Conservation (phyloP, 2,797 vertebrate species). For the Karalla daura region DNA sequence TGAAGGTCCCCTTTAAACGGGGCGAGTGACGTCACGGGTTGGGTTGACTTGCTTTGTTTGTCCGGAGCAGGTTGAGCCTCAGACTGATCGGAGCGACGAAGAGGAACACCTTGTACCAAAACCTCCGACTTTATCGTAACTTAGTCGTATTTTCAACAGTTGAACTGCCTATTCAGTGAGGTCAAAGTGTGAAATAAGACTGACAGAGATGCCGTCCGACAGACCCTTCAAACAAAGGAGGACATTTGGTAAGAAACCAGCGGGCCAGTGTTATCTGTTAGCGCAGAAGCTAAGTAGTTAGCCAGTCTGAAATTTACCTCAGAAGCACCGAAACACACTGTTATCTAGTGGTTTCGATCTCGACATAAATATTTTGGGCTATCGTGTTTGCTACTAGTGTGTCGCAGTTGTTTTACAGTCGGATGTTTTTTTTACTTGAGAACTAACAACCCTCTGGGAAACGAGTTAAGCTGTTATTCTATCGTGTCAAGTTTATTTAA, state of each 20-base stretch:
- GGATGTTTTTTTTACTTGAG: not conserved
- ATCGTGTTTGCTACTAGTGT: not conserved
- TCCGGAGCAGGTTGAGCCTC: conserved; percentile 58
- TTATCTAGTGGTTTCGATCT: conserved; percentile 1
- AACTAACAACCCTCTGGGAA: accelerated
- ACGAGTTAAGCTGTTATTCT: accelerated
- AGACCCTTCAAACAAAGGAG: conserved; percentile 96
- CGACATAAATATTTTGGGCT: not conserved
- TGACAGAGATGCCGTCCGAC: conserved; percentile 90
- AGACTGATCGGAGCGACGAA: conserved; percentile 29
- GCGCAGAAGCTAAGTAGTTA: conserved; percentile 3
- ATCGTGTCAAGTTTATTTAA: not conserved
- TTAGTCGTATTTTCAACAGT: not conserved
- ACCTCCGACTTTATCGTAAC: accelerated
- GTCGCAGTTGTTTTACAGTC: not conserved
- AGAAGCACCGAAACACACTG: not conserved
- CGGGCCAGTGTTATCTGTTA: not conserved
- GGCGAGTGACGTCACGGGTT: conserved; percentile 74
- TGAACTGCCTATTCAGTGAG: not conserved
- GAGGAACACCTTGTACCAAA: not conserved
- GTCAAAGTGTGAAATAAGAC: not conserved
- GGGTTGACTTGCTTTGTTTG: conserved; percentile 68
- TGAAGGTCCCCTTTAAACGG: conserved; percentile 69
- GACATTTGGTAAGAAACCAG: conserved; percentile 89
- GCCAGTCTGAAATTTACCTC: conserved; percentile 36